Evolutionary conservation across 2,888 invertebrate genomes (phyloP).

Genomic region (Pseudococcus viburni): DNA sequence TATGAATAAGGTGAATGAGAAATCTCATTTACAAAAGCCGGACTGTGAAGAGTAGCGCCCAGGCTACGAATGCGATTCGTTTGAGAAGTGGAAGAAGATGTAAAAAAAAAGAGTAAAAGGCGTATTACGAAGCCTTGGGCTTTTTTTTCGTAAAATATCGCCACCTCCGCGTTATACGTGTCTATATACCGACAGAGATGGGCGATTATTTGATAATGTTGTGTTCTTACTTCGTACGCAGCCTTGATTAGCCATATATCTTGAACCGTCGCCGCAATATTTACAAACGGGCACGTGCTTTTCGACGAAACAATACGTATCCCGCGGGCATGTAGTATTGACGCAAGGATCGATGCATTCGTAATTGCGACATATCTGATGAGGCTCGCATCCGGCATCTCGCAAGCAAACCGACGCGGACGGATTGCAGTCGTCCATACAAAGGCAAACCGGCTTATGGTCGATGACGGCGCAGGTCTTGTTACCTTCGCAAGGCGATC

Average conservation of each 20-base stretch:
- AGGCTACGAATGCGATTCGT: no score
- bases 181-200: not conserved
- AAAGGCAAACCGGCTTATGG: conserved; percentile 89
- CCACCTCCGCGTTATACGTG: no score
- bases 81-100: no score
- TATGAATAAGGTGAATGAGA: no score
- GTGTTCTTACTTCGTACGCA: conserved; percentile 92
- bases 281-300: conserved; percentile 96
- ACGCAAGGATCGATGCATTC: conserved; percentile 92
- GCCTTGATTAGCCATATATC: conserved; percentile 77
- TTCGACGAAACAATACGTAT: conserved; percentile 92
- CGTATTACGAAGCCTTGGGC: no score
- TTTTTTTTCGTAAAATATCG: no score
- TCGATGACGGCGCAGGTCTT: conserved; percentile 91
- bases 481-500: conserved; percentile 80
- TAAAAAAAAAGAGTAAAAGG: not conserved
- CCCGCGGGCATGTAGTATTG: conserved; percentile 86
- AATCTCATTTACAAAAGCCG: not conserved
- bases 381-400: conserved; percentile 89
- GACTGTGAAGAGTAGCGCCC: no score
- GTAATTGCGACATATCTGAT: conserved; percentile 89
- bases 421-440: conserved; percentile 88
- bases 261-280: conserved; percentile 95
- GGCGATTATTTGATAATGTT: not conserved
- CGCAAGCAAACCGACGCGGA: conserved; percentile 89